phyloP scores from a whole-genome alignment of 2,797 vertebrate species.

The Lerista edwardsae region DNA sequence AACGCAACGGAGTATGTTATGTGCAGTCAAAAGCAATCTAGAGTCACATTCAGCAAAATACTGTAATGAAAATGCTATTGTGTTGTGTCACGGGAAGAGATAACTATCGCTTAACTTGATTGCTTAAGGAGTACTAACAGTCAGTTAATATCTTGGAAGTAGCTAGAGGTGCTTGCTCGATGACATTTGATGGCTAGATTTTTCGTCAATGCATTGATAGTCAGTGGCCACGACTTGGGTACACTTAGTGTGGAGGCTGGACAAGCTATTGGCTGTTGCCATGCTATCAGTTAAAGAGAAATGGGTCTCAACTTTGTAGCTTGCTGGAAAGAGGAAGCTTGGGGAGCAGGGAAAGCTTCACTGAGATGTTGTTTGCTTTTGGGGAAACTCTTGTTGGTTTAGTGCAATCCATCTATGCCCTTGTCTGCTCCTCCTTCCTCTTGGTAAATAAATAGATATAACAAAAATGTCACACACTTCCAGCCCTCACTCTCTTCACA shows the following conservation, averaged over 20 bases:
- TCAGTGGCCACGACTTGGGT: not conserved
- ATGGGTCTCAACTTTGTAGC: not conserved
- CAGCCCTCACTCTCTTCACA: not conserved
- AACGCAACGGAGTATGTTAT: conserved; percentile 15
- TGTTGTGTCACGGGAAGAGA: not conserved
- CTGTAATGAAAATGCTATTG: not conserved
- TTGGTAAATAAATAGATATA: not conserved
- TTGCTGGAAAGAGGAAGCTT: not conserved
- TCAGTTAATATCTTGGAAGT: not conserved
- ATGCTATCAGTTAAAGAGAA: not conserved
- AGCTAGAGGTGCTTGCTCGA: not conserved
- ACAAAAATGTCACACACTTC: not conserved
- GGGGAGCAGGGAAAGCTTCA: not conserved
- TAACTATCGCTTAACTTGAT: not conserved
- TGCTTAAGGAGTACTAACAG: conserved; percentile 5
- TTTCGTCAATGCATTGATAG: not conserved
- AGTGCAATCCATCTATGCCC: too few relatives aligned
- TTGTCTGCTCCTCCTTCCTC: not conserved
- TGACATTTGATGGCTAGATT: conserved; percentile 1
- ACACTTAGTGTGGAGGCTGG: not conserved
- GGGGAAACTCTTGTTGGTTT: not conserved
- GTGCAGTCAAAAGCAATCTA: conserved; percentile 25
- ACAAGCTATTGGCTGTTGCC: not conserved
- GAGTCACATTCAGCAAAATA: conserved; percentile 22
- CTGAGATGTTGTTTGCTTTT: not conserved